These are phyloP conservation scores for Pomacea maculata DNA, from an alignment of 1,140 invertebrate species.

Conservation along the genomic window DNA sequence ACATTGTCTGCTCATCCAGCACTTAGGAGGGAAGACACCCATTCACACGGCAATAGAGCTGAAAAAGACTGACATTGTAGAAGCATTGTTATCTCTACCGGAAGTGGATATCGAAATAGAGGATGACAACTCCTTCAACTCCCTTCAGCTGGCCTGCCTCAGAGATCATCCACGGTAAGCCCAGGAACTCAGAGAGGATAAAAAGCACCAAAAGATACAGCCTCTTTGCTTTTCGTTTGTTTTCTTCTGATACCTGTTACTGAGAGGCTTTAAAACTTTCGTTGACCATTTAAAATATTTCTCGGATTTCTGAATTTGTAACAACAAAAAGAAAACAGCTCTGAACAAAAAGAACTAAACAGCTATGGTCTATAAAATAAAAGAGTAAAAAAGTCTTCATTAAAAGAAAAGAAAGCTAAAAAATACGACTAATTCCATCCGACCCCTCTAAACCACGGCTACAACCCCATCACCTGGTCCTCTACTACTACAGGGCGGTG, in stretches of 20 bases:
- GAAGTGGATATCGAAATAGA: not conserved
- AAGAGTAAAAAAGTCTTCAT: not conserved
- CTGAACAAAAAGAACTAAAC: not conserved
- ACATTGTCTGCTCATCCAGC: not conserved
- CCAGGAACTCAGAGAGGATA: not conserved
- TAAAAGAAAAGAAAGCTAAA: not conserved
- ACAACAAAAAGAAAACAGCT: not conserved
- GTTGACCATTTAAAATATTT: too few species aligned
- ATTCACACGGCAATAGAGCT: conserved; percentile 5
- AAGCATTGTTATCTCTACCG: not conserved
- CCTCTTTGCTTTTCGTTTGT: not conserved
- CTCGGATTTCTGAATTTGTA: not conserved
- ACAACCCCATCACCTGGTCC: not conserved
- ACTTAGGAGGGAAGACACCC: not conserved
- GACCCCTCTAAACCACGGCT: not conserved
- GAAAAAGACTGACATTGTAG: conserved; percentile 1
- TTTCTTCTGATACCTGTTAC: not conserved
- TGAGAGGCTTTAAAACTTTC: too few species aligned
- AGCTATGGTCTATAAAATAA: not conserved
- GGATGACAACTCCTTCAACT: not conserved
- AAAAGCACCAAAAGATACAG: not conserved
- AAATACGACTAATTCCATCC: not conserved
- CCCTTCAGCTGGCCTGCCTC: not conserved
- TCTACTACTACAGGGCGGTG: not conserved
- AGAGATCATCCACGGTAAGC: not conserved